Evolutionary conservation across 2,113 vertebrate species (phyloP), one percentile per base, ranked within the genome.

Genomic region (Pangasianodon hypophthalmus): DNA sequence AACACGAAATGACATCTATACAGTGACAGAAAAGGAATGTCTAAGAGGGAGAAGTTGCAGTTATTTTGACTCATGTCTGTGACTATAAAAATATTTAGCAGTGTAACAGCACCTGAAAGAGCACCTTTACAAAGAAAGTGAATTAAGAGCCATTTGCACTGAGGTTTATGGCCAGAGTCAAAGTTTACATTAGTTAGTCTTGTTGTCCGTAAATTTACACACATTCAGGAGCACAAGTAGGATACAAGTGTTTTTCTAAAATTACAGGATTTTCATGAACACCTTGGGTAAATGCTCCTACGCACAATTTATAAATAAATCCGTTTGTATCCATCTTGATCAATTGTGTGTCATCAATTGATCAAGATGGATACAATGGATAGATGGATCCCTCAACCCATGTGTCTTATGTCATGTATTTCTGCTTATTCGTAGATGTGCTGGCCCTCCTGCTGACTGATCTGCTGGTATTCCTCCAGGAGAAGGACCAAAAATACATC

Each of bases 401-500:
- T 32, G 50, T 50, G 10, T 82, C 8, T 56, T 67, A 48, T 41
- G 8, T 8, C 48, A 54, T 87, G 26, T 64, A 32, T 77, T 62
- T 87, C 26, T 80, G 79, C 3, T 77, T 48, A 21, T 84, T 56
- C 26, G 21, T 58, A 92, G 91, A 92, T 85, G 88, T 92, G 41
- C 73, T 90, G 73, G 91, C 89, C 1, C 81, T 92, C 79, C 69
- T 92, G 89, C 81, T 92, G 85, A 89, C 87, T 56, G 91, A 92
- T 87, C 67, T 87, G 29, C 73, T 92, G 80, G 80, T 92, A 21
- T 87, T 92, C 19, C 89, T 92, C 41, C 91, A 92, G 62, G 91
- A 92, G 44, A 92, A 92, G 79, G 91, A 92, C 84, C 91, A 92
- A 37, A 92, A 89, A 60, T 92, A 90, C 67, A 75, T 92, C 87